Base-by-base conservation (phyloP, 2,113 vertebrate species). In the Ia io region DNA sequence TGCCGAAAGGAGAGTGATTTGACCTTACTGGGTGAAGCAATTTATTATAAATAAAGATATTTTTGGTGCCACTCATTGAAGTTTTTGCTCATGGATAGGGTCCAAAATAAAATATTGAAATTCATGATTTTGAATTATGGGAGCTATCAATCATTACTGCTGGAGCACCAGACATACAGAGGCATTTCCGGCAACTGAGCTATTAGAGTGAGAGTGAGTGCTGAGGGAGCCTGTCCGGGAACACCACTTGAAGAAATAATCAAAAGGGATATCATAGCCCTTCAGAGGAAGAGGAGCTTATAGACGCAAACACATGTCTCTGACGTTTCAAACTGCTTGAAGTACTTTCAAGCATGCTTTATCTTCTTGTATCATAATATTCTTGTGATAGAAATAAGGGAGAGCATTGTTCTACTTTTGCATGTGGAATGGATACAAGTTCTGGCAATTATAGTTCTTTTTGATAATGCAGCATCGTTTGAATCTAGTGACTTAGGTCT, bases 31-130 rank as follows among this genome's bases (percentile, higher is more conserved):
- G 22, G 22, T 88, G 84, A 82, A 78, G 53, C 42, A 95, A 88
- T 95, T 93, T 91, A 86, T 95, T 88, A 88, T 90, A 90, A 94
- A 93, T 95, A 95, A 88, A 88, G 80, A 95, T 94, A 90, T 79
- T 92, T 96, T 95, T 53, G 67, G 73, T 83, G 17, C 18, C 67
- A 92, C 30, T 95, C 71, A 88, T 90, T 94, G 73, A 93, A 73
- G 49, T 77, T 93, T 93, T 77, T 92, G 53, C 23, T 14, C 88
- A 90, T 88, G 53, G 37, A 80, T 20, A 40, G 49, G 44, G 30
- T 80, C 82, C 94, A 96, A 93, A 96, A 93, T 85, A 96, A 97
- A 95, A 88, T 73, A 88, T 76, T 91, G 78, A 78, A 95, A 90
- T 93, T 82, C 73, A 65, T 85, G 73, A 83, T 88, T 93, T 67